Evolutionary conservation across 2,888 invertebrate species (phyloP).

Genomic region (Cryptophagus acutangulus): DNA sequence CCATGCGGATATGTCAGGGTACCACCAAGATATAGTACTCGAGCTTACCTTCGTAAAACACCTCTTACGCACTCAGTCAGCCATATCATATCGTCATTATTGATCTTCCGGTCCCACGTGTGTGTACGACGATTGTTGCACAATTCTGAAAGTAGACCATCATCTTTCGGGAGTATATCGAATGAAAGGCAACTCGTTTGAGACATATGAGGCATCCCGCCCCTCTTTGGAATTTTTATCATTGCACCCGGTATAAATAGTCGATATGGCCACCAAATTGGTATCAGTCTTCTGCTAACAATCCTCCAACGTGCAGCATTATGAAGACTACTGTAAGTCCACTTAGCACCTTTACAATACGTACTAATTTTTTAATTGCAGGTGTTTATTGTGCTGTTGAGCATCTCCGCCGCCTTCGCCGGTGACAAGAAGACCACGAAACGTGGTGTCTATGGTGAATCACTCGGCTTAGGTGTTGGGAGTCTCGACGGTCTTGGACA

Average conservation of each 20-base stretch:
- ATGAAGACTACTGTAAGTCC: slow-evolving; percentile 42
- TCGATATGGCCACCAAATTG: slow-evolving; percentile 19
- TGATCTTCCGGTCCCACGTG: slow-evolving; percentile 23
- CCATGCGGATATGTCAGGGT: too few species aligned
- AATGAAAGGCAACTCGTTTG: slow-evolving; percentile 32
- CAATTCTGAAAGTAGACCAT: slow-evolving; percentile 39
- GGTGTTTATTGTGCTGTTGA: slow-evolving; percentile 48
- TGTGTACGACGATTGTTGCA: slow-evolving; percentile 21
- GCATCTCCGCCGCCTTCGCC: slow-evolving; percentile 44
- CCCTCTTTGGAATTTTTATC: slow-evolving; percentile 31
- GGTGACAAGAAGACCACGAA: slow-evolving; percentile 46
- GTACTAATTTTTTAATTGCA: slow-evolving; percentile 29
- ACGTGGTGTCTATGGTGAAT: slow-evolving; percentile 49
- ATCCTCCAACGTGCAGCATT: slow-evolving; percentile 29
- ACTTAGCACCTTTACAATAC: not conserved
- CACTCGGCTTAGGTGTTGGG: slow-evolving; percentile 37
- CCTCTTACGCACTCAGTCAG: not conserved
- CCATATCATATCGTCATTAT: not conserved
- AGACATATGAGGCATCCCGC: slow-evolving; percentile 27
- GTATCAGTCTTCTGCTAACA: slow-evolving; percentile 41
- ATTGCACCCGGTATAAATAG: slow-evolving; percentile 38
- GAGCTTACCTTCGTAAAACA: not conserved
- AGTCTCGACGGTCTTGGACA: slow-evolving; percentile 34
- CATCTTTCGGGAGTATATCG: slow-evolving; percentile 34
- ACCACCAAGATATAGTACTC: too few species aligned